These are phyloP conservation scores for Rotaria sp. DNA, from an alignment of 2,888 invertebrate genomes.

Conservation along the genomic window DNA sequence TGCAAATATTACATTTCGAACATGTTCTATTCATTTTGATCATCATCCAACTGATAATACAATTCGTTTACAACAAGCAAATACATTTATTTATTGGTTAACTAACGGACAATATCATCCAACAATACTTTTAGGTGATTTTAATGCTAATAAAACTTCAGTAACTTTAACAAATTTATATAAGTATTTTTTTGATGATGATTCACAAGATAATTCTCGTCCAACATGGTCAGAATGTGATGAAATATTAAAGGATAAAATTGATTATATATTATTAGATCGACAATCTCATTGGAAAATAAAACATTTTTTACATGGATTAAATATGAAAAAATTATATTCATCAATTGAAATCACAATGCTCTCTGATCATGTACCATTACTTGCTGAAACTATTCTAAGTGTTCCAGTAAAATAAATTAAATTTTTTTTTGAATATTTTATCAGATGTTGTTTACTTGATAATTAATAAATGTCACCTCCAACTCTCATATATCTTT, in stretches of 20 bases:
- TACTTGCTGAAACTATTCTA: not conserved
- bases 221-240: constrained; percentile 17
- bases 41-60: constrained; percentile 3
- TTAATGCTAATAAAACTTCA: constrained; percentile 4
- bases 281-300: not conserved
- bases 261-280: constrained; percentile 12
- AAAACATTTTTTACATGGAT: not conserved
- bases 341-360: not conserved
- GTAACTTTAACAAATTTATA: not conserved
- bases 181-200: not conserved
- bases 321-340: not conserved
- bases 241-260: not conserved
- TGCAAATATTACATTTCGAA: not conserved
- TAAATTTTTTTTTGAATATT: not conserved
- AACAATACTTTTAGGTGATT: constrained; percentile 11
- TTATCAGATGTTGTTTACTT: not conserved
- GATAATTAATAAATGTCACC: not conserved
- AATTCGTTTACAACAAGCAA: not conserved
- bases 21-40: constrained; percentile 19
- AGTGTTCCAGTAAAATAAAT: not conserved
- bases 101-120: not conserved
- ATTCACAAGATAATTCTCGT: not conserved
- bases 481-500: not conserved
- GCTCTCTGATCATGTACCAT: constrained; percentile 18
- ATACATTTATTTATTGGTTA: not conserved